phyloP scores from a whole-genome alignment of 2,113 vertebrate genomes.

The Hemicordylus capensis region DNA sequence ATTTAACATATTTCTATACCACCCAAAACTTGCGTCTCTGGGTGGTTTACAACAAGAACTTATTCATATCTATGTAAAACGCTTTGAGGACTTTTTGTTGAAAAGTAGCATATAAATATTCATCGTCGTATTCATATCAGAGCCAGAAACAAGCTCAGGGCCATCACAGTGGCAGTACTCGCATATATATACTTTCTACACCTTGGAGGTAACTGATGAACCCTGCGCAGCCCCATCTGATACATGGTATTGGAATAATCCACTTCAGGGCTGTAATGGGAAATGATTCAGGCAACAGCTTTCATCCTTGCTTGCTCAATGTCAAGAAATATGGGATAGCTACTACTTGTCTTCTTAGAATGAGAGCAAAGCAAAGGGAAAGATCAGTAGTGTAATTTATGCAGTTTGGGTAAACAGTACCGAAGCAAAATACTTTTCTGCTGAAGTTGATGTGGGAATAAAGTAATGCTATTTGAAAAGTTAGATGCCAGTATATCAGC shows the following conservation, averaged over 20 bases:
- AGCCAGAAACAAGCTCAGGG: too few relatives aligned
- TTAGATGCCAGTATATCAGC: not conserved
- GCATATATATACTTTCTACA: too few relatives aligned
- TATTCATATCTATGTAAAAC: too few relatives aligned
- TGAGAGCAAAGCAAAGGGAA: not conserved
- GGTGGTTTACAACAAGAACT: too few relatives aligned
- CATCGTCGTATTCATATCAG: too few relatives aligned
- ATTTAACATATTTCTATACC: too few relatives aligned
- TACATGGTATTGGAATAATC: not conserved
- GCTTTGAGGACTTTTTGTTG: too few relatives aligned
- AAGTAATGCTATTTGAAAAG: conserved; percentile 3
- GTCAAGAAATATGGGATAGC: not conserved
- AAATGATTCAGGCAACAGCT: not conserved
- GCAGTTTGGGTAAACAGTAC: not conserved
- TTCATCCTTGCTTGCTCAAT: not conserved
- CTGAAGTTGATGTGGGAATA: not conserved
- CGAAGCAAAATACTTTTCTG: not conserved
- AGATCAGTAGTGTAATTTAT: not conserved
- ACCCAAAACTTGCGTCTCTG: too few relatives aligned
- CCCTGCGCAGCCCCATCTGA: not conserved
- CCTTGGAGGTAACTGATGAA: too few relatives aligned
- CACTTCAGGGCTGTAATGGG: not conserved
- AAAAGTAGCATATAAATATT: too few relatives aligned
- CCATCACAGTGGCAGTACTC: too few relatives aligned
- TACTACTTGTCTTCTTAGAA: not conserved